Base-by-base conservation (phyloP, 2,888 invertebrate species). In the Crossocerus cetratus region DNA sequence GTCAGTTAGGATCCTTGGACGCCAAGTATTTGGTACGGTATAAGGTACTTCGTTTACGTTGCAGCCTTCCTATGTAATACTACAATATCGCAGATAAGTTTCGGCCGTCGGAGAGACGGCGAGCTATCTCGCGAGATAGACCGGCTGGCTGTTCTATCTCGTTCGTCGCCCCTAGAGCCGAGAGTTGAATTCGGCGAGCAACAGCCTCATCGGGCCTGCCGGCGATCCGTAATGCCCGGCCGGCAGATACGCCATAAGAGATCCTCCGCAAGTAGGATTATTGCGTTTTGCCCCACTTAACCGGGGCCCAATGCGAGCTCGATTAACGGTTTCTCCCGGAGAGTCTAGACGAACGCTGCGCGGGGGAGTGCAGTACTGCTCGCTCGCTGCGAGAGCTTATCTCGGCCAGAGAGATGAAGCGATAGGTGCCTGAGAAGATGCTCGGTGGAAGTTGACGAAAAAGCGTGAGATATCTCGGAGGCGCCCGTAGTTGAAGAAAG, bases 31-130 rank as follows among this genome's bases (percentile, higher is more conserved):
- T 77, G 81, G 78, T 81, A 78, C 58, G 63, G 71, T 65, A 63
- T 54, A 78, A 78, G 80, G 81, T 80, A 81, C 80, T 80, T 71
- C 18, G 76, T 77, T 80, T 70, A 57, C 65, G 20, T 61, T 67
- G 59, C 64, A 67, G 69, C 49, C 53, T 68, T 58, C 49, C 69
- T 65, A 42, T 32, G 22, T 68, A 73, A 76, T 61, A 74, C 73
- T 76, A 79, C 22, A 22, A 43, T 21, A 55, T 32, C 20, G 60
- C 53, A 59, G 59, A 45, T 4, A 20, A 4, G 5, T 16, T 58
- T 32, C 8, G 5, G 32, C 5, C 32, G 32, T 32, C 11, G 32
- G 32, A 8, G 32, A 32, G 32, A 8, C 32, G 32, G 8, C 8
- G 11, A 32, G 8, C 11, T 32, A 32, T 32, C 32, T 4, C 32